Conservation (phyloP, 2,113 vertebrate species). For the Callipepla californica region DNA sequence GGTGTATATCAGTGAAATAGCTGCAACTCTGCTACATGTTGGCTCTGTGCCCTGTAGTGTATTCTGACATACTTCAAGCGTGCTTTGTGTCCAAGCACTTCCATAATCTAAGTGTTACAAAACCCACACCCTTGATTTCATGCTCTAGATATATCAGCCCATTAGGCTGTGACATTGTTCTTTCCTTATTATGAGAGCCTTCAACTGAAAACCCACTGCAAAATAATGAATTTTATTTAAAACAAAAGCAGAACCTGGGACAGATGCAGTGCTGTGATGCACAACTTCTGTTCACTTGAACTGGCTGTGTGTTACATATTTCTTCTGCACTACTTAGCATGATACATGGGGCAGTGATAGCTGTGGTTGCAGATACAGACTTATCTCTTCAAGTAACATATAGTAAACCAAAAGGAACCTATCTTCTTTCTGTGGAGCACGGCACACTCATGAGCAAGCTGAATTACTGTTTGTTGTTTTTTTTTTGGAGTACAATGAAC, state of each 20-base stretch:
- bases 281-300: background rate
- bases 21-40: background rate
- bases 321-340: background rate
- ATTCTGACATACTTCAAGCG: background rate
- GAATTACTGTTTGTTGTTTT: background rate
- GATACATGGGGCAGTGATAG: background rate
- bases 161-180: background rate
- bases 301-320: background rate
- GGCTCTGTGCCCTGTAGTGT: background rate
- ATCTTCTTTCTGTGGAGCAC: background rate
- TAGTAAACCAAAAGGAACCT: background rate
- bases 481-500: background rate
- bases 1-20: background rate
- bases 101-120: fast-evolving
- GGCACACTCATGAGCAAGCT: background rate
- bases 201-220: background rate
- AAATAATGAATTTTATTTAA: background rate
- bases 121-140: background rate
- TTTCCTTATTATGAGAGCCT: background rate
- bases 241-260: background rate
- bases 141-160: background rate
- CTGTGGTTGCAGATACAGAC: background rate
- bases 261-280: background rate
- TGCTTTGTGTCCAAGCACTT: background rate
- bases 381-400: background rate